Percentiles rank a stretch among this genome's conserved stretches.
Conservation (phyloP, 2,888 invertebrate genomes). For the Hypomecis atomaria region DNA sequence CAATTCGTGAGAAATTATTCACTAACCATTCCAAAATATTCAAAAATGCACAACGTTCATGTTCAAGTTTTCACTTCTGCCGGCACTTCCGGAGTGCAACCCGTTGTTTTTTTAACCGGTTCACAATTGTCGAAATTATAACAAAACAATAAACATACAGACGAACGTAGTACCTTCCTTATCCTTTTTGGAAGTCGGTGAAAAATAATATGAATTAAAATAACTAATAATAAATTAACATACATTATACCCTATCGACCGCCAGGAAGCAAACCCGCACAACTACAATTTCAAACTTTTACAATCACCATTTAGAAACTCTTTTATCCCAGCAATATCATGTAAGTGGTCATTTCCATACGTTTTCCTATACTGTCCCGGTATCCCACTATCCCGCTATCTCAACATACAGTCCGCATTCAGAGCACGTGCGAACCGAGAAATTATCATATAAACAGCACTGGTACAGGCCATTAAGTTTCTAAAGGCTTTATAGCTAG, state of each 20-base stretch:
- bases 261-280: constrained; percentile 5
- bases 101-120: no score
- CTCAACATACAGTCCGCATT: constrained; percentile 34
- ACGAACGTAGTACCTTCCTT: no score
- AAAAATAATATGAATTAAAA: no score
- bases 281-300: constrained; percentile 20
- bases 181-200: no score
- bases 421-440: constrained; percentile 53
- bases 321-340: constrained; percentile 32
- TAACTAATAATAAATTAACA: neutral
- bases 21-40: no score
- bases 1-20: no score
- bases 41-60: no score
- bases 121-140: no score
- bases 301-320: constrained; percentile 30
- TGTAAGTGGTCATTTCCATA: constrained; percentile 38
- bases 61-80: no score
- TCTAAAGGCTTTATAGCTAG: constrained; percentile 69
- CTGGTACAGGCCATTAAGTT: constrained; percentile 68
- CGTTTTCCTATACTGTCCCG: constrained; percentile 30
- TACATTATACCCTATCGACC: constrained; percentile 5
- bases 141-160: no score
- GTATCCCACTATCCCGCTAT: constrained; percentile 26
- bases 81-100: no score
- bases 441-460: constrained; percentile 76